These are phyloP conservation scores for Shinisaurus crocodilurus DNA, from an alignment of 2,113 vertebrate species.

Conservation along the genomic window DNA sequence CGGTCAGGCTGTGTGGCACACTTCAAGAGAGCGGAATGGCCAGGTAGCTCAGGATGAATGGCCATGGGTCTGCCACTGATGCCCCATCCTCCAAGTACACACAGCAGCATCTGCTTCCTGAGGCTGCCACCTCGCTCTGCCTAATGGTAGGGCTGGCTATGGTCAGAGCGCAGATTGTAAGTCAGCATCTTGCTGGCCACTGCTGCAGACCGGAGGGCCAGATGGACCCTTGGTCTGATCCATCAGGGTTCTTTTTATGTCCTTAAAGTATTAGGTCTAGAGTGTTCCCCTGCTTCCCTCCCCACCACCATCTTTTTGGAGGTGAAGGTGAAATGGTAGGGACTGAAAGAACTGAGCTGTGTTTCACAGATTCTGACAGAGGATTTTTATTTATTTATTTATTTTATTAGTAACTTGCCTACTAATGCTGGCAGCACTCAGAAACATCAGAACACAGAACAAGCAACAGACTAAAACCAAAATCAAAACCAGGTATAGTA, in stretches of 20 bases:
- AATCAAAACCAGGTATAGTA: neutral
- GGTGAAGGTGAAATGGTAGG: neutral
- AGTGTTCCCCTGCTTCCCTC: neutral
- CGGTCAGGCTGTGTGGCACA: neutral
- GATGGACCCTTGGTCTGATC: neutral
- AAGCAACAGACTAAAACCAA: neutral
- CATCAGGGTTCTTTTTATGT: neutral
- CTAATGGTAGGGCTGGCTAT: neutral
- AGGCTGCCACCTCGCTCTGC: neutral
- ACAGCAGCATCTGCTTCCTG: too few relatives aligned
- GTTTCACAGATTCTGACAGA: neutral
- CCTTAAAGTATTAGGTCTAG: neutral
- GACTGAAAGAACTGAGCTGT: neutral
- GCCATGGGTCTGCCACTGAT: neutral
- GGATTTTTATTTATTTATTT: too few relatives aligned
- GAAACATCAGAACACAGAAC: neutral
- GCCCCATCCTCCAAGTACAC: neutral
- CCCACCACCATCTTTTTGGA: neutral
- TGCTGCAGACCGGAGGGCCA: neutral
- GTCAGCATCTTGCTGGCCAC: neutral
- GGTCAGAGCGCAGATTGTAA: neutral
- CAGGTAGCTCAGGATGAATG: neutral
- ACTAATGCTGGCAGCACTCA: neutral
- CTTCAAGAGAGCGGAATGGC: neutral
- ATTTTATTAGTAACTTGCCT: too few relatives aligned